Percentiles rank a stretch among this genome's conserved stretches.
These are phyloP conservation scores for Delphinus delphis DNA, from an alignment of 2,113 vertebrate genomes.

Conservation along the genomic window DNA sequence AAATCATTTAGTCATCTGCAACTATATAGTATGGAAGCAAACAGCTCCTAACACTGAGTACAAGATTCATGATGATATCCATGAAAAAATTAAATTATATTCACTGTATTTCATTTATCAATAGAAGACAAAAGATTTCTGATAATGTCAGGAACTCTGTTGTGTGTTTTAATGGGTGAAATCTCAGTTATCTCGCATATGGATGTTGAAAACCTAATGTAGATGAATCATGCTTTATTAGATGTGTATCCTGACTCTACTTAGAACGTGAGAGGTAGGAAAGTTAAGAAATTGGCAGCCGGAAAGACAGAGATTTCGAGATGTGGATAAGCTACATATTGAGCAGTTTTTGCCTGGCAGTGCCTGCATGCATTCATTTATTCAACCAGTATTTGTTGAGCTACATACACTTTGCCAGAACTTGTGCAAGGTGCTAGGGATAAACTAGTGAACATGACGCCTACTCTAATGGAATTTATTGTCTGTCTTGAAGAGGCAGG, in stretches of 20 bases:
- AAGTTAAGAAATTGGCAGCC: not conserved
- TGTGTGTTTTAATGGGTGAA: not conserved
- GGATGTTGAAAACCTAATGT: not conserved
- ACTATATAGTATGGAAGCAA: not conserved
- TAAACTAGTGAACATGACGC: not conserved
- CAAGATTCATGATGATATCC: not conserved
- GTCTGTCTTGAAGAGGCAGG: not conserved
- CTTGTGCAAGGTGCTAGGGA: not conserved
- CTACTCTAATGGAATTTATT: not conserved
- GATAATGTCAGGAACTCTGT: not conserved
- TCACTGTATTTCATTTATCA: not conserved
- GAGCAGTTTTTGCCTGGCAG: not conserved
- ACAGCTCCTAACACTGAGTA: not conserved
- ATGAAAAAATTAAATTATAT: not conserved
- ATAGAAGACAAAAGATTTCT: not conserved
- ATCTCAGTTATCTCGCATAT: not conserved
- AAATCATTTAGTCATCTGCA: not conserved
- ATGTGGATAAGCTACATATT: not conserved
- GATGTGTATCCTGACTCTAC: not conserved
- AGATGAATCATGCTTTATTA: not conserved
- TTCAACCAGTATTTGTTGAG: not conserved
- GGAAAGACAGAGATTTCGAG: not conserved
- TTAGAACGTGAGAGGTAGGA: not conserved
- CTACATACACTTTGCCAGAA: not conserved
- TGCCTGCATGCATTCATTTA: not conserved